Evolutionary conservation across 2,113 vertebrate species (phyloP).

Genomic region (Tachysurus vachellii): DNA sequence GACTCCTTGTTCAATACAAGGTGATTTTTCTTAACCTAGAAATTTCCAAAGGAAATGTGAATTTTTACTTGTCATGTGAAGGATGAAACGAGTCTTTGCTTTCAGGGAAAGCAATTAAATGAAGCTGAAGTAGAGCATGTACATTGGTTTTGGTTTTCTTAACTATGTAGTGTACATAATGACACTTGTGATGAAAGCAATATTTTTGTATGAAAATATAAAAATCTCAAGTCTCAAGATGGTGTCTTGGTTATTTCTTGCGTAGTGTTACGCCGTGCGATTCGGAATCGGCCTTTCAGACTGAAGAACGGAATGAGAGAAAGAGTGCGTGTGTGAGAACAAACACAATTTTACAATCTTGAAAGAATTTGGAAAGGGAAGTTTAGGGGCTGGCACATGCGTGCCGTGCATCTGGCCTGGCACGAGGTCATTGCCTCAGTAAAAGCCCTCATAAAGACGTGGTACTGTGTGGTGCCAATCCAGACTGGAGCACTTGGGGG

Average conservation of each 20-base stretch:
- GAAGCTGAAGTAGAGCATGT: constrained; percentile 39
- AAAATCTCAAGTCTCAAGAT: constrained; percentile 41
- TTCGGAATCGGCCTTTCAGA: not conserved
- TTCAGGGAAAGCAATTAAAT: constrained; percentile 83
- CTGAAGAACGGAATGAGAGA: not conserved
- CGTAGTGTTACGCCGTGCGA: not conserved
- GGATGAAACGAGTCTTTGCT: constrained; percentile 78
- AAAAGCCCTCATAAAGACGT: constrained; percentile 14
- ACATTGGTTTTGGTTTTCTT: constrained; percentile 38
- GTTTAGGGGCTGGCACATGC: constrained; percentile 38
- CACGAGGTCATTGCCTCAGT: constrained; percentile 42
- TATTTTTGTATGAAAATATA: constrained; percentile 63
- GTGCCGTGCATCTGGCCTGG: constrained; percentile 37
- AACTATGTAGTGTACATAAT: constrained; percentile 54
- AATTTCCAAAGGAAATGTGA: constrained; percentile 65
- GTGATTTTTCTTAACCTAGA: constrained; percentile 23
- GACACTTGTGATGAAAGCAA: constrained; percentile 43
- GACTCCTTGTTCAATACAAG: constrained; percentile 32
- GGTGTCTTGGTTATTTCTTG: constrained; percentile 16
- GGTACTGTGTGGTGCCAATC: constrained; percentile 7
- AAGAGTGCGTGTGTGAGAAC: constrained; percentile 32
- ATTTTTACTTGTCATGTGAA: constrained; percentile 63
- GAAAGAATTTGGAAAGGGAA: constrained; percentile 25
- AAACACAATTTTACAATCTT: constrained; percentile 48
- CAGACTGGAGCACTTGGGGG: not conserved